These are phyloP conservation scores for Ips nitidus DNA, from an alignment of 1,140 invertebrate species.

Conservation along the genomic window DNA sequence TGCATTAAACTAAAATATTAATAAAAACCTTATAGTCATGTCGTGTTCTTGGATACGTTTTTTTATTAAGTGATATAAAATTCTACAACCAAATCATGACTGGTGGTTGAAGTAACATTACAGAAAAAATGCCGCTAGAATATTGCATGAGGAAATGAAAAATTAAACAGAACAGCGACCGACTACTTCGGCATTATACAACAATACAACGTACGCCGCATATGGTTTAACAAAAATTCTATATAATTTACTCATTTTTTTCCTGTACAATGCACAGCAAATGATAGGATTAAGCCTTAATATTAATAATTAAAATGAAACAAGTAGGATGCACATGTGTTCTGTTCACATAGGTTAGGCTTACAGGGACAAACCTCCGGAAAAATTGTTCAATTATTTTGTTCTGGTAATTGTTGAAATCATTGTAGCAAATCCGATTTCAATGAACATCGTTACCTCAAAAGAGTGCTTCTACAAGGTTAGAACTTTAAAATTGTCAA, in stretches of 20 bases:
- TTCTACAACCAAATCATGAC: too few species aligned
- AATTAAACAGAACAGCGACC: conserved; percentile 24
- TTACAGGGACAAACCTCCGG: conserved; percentile 29
- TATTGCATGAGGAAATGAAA: conserved; percentile 30
- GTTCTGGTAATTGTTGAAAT: conserved; percentile 9
- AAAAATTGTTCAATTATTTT: conserved; percentile 35
- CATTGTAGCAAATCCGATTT: conserved; percentile 27
- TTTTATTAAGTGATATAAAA: too few species aligned
- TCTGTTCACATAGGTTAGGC: conserved; percentile 45
- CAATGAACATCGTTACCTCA: background rate
- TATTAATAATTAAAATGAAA: conserved; percentile 48
- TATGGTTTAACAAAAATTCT: conserved; percentile 48
- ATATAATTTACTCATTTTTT: conserved; percentile 49
- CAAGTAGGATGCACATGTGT: conserved; percentile 48
- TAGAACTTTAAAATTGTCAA: too few species aligned
- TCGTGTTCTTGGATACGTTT: too few species aligned
- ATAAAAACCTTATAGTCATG: too few species aligned
- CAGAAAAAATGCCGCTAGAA: conserved; percentile 10
- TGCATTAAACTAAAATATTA: too few species aligned
- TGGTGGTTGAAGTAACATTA: too few species aligned
- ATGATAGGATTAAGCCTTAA: conserved; percentile 47
- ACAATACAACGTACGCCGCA: conserved; percentile 44
- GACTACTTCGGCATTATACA: conserved; percentile 32
- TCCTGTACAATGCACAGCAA: conserved; percentile 48
- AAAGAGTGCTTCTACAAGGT: background rate